Conservation (phyloP, 2,797 vertebrate species). For the Macrochelys suwanniensis region DNA sequence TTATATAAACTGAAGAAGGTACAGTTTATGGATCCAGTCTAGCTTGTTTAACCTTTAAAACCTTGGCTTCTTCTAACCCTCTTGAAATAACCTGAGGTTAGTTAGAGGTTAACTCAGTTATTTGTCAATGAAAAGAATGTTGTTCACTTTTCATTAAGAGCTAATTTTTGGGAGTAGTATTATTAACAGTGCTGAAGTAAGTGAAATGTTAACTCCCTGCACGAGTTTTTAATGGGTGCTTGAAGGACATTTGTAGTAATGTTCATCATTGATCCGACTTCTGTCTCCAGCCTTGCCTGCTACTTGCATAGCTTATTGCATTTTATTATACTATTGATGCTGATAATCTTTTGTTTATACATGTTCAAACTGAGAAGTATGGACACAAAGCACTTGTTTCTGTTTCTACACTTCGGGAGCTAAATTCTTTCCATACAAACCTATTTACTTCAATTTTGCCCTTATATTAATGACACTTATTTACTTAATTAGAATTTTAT, state of each 20-base stretch:
- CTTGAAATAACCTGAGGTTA: background rate
- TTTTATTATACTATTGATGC: background rate
- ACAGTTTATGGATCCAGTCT: background rate
- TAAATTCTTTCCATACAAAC: background rate
- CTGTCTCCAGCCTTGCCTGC: background rate
- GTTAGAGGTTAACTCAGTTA: background rate
- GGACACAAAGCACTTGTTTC: background rate
- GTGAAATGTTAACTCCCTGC: accelerated
- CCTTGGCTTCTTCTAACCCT: background rate
- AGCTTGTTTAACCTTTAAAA: background rate
- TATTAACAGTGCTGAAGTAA: background rate
- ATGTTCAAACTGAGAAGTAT: background rate
- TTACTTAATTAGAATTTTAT: background rate
- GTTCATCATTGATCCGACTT: background rate
- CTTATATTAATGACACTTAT: background rate
- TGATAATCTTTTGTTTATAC: background rate
- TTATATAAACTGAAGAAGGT: background rate
- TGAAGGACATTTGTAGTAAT: background rate
- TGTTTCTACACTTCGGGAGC: background rate
- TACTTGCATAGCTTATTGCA: background rate
- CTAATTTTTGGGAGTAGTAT: conserved; percentile 5
- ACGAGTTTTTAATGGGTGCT: background rate
- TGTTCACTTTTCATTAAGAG: background rate
- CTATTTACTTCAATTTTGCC: background rate
- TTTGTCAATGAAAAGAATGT: background rate